A percentile compares a stretch with the other conserved stretches of the same genome.
phyloP scores from a whole-genome alignment of 2,113 vertebrate genomes.

The Dromas ardeola region DNA sequence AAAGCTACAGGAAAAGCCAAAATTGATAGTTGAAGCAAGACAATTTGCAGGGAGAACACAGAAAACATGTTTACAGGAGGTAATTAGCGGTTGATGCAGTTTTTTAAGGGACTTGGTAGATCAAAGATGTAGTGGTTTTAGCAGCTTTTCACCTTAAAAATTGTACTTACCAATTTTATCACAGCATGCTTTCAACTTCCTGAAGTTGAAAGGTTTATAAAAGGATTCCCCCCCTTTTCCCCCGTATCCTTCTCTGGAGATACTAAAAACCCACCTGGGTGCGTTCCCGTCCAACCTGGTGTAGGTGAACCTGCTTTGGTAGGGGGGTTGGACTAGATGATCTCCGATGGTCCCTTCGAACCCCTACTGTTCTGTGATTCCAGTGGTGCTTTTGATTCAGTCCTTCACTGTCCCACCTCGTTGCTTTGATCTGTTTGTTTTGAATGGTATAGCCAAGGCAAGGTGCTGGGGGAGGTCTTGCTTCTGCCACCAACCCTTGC shows the following conservation, averaged over 20 bases:
- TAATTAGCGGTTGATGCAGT: slow-evolving; percentile 26
- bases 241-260: background rate
- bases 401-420: background rate
- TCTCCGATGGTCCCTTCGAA: background rate
- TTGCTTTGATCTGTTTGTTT: background rate
- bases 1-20: slow-evolving; percentile 35
- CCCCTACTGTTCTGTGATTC: background rate
- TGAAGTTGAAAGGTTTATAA: background rate
- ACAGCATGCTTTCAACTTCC: background rate
- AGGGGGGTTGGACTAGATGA: background rate
- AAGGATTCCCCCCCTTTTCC: background rate
- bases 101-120: background rate
- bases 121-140: background rate
- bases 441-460: background rate
- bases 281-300: background rate
- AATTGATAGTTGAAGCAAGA: slow-evolving; percentile 43
- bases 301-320: background rate
- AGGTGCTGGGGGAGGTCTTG: background rate
- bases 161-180: background rate
- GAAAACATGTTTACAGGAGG: slow-evolving; percentile 6
- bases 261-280: background rate
- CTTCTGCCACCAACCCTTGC: background rate
- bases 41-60: slow-evolving; percentile 38
- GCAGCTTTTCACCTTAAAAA: slow-evolving; percentile 16
- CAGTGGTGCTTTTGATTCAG: background rate